These are phyloP conservation scores for Ridgeia piscesae DNA, from an alignment of 1,140 invertebrate genomes.

Conservation along the genomic window DNA sequence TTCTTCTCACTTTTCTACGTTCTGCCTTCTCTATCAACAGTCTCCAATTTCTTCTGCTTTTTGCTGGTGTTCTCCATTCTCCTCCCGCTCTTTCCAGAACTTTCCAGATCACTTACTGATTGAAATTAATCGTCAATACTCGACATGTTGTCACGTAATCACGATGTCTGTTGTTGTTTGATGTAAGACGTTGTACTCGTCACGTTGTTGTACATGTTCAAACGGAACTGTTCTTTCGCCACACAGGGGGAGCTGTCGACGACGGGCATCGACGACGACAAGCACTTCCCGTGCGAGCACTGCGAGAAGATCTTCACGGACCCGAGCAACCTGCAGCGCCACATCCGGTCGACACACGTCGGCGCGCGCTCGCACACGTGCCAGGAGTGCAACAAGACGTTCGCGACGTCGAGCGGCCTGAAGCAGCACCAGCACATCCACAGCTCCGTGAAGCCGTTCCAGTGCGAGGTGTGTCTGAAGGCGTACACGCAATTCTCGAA, in stretches of 20 bases:
- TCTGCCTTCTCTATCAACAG: too few relatives aligned
- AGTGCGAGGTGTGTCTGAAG: conserved; percentile 71
- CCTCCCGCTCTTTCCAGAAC: too few relatives aligned
- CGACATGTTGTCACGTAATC: background rate
- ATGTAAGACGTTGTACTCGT: background rate
- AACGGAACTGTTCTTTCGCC: background rate
- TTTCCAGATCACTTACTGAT: too few relatives aligned
- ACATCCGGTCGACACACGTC: conserved; percentile 90
- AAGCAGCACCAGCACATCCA: conserved; percentile 98
- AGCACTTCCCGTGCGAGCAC: conserved; percentile 88
- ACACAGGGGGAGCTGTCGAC: background rate
- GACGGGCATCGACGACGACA: background rate
- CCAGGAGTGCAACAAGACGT: conserved; percentile 96
- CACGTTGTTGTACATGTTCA: background rate
- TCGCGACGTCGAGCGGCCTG: conserved; percentile 92
- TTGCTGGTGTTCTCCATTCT: too few relatives aligned
- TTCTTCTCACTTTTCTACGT: too few relatives aligned
- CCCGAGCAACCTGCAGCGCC: conserved; percentile 91
- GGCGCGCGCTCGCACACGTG: conserved; percentile 93
- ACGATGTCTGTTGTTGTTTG: background rate
- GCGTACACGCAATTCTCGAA: conserved; percentile 99
- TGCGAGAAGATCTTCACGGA: conserved; percentile 93
- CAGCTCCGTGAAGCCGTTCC: conserved; percentile 96
- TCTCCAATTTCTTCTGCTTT: too few relatives aligned
- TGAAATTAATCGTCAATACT: background rate